Conservation (phyloP, 2,888 invertebrate species). For the Eupithecia pulchellata region DNA sequence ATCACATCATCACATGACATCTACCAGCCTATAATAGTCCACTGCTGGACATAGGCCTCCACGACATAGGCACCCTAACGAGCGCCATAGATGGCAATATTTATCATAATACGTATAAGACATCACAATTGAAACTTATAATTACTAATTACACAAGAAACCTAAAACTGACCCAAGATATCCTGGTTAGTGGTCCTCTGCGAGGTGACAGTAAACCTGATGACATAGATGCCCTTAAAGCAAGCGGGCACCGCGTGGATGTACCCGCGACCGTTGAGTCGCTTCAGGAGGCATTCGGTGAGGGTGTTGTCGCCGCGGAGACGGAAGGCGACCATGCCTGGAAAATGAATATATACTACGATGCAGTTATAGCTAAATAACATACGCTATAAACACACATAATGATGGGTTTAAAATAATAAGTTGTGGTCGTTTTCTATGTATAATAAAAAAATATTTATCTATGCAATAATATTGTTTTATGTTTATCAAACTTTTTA, state of each 20-base stretch:
- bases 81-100: no score
- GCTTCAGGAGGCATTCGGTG: constrained; percentile 94
- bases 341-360: constrained; percentile 19
- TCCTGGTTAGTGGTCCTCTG: constrained; percentile 92
- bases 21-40: no score
- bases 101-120: not conserved
- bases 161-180: constrained; percentile 76
- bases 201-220: constrained; percentile 97
- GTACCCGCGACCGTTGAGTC: constrained; percentile 93
- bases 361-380: not conserved
- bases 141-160: not conserved
- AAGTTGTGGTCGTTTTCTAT: no score
- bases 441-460: no score
- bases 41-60: no score
- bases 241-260: constrained; percentile 98
- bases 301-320: constrained; percentile 93
- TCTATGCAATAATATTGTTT: no score
- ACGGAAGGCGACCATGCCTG: constrained; percentile 95
- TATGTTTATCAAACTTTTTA: no score
- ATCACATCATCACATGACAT: no score
- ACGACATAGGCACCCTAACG: no score
- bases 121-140: not conserved
- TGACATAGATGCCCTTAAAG: constrained; percentile 95
- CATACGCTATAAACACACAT: not conserved
- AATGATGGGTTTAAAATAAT: not conserved